These are phyloP conservation scores for Rhinichthys osculus DNA, from an alignment of 2,797 vertebrate species.

Conservation along the genomic window DNA sequence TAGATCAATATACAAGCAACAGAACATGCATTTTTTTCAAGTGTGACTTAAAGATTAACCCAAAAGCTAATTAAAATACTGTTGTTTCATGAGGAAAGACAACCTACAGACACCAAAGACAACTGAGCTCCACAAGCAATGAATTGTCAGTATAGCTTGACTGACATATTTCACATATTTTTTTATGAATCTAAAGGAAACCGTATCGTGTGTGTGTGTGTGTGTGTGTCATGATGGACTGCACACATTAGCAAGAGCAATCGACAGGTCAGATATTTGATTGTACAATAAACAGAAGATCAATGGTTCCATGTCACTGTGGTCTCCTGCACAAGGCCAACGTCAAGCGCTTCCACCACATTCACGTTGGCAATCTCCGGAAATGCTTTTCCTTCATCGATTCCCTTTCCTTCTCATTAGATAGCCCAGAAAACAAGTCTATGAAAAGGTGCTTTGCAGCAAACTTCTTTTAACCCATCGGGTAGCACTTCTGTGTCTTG, in stretches of 20 bases:
- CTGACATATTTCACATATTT: neutral
- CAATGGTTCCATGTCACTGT: conserved; percentile 36
- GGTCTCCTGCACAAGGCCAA: conserved; percentile 32
- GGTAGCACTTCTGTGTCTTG: neutral
- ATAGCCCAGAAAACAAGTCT: conserved; percentile 27
- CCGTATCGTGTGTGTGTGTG: neutral
- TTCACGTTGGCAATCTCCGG: conserved; percentile 4
- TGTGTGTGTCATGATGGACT: neutral
- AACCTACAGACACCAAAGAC: neutral
- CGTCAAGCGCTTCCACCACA: conserved; percentile 7
- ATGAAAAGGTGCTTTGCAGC: neutral
- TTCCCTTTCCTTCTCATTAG: conserved; percentile 38
- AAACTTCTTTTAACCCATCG: neutral
- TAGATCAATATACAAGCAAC: neutral
- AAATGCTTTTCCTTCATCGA: conserved; percentile 27
- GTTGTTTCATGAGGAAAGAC: neutral
- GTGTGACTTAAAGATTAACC: neutral
- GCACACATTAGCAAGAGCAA: conserved; percentile 10
- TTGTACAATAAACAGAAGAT: conserved; percentile 47
- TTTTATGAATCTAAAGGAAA: neutral
- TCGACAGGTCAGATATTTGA: conserved; percentile 38
- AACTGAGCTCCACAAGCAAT: too few relatives aligned
- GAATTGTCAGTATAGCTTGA: neutral
- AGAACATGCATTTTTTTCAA: neutral
- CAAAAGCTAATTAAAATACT: neutral